Conservation (phyloP, 2,113 vertebrate species). For the Neolamprologus sp. region DNA sequence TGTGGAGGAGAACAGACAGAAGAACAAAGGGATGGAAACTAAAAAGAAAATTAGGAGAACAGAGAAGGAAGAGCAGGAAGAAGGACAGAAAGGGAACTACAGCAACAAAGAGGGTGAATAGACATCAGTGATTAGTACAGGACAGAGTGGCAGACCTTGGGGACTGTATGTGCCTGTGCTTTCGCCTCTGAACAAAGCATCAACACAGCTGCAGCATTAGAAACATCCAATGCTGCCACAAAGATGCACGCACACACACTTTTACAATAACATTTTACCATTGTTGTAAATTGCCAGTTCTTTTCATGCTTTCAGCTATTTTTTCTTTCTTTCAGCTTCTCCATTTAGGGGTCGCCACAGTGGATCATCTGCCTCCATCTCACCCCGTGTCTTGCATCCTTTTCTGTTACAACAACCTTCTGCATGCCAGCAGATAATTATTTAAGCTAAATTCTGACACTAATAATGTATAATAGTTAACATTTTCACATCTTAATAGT, state of each 20-base stretch:
- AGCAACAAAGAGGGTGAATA: background rate
- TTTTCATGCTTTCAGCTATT: background rate
- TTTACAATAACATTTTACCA: background rate
- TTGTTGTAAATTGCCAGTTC: background rate
- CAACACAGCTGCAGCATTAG: background rate
- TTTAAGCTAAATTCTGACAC: background rate
- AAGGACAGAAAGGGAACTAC: background rate
- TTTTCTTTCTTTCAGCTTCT: background rate
- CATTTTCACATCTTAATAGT: background rate
- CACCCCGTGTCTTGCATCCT: background rate
- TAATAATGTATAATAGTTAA: background rate
- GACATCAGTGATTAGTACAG: background rate
- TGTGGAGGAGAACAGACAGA: background rate
- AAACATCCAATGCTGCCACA: background rate
- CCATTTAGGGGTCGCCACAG: background rate
- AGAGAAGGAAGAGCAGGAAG: background rate
- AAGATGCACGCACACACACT: background rate
- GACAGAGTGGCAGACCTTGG: background rate
- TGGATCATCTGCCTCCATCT: background rate
- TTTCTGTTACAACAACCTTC: background rate
- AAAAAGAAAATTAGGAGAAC: background rate
- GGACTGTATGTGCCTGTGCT: background rate
- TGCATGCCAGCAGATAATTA: background rate
- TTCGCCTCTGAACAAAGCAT: background rate
- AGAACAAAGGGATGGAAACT: background rate